Conservation (phyloP, 2,888 invertebrate species). For the Papilio elwesi region DNA sequence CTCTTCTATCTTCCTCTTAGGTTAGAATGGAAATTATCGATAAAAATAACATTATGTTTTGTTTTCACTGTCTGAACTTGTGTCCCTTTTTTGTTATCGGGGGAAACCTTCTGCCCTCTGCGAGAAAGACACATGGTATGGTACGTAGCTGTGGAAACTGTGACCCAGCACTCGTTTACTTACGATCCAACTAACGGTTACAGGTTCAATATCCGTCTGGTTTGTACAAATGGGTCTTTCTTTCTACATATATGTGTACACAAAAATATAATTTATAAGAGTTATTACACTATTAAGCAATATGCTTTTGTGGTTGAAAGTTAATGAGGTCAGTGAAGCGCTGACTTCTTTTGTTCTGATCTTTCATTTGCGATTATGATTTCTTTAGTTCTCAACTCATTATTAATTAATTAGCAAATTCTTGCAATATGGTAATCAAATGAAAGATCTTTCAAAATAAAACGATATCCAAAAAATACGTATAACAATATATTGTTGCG, state of each 20-base stretch:
- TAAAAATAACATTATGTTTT: no score
- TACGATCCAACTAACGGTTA: background rate
- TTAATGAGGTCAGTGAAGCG: background rate
- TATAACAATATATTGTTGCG: no score
- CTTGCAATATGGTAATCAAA: background rate
- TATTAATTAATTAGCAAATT: background rate
- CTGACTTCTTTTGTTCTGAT: background rate
- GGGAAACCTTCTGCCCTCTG: no score
- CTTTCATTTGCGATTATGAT: background rate
- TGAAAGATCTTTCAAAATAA: background rate
- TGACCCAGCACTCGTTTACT: background rate
- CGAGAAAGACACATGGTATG: no score
- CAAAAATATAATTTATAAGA: background rate
- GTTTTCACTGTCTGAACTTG: no score
- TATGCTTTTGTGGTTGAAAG: background rate
- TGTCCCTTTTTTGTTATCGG: no score
- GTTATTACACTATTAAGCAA: background rate
- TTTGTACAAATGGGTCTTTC: background rate
- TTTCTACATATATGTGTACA: background rate
- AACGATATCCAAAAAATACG: background rate
- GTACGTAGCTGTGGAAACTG: background rate
- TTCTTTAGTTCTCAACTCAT: background rate
- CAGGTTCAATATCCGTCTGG: background rate
- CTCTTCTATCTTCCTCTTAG: background rate
- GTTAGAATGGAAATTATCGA: background rate